Evolutionary conservation across 2,888 invertebrate genomes (phyloP).

Genomic region (Pterostichus niger): DNA sequence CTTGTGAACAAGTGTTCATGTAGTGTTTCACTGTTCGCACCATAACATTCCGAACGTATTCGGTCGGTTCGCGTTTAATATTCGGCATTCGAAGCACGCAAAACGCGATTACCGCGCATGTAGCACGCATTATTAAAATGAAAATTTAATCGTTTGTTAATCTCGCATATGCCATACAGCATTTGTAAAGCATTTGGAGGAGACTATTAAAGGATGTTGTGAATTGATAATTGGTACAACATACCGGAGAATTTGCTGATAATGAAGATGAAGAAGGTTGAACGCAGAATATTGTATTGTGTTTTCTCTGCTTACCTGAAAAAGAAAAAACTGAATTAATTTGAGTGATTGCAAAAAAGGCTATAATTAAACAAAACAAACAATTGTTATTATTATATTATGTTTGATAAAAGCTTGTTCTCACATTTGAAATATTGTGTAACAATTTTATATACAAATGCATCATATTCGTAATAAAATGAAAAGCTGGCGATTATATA

Average conservation of each 20-base stretch:
- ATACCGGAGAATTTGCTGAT: background rate
- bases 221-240: conserved; percentile 27
- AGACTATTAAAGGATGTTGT: conserved; percentile 12
- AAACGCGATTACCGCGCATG: background rate
- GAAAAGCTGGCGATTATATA: too few relatives aligned
- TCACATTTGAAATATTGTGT: too few relatives aligned
- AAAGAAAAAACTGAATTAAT: background rate
- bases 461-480: too few relatives aligned
- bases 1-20: conserved; percentile 42
- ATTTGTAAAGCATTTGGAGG: background rate
- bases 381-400: too few relatives aligned
- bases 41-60: background rate
- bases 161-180: conserved; percentile 20
- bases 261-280: background rate
- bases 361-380: too few relatives aligned
- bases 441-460: too few relatives aligned
- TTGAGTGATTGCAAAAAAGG: too few relatives aligned
- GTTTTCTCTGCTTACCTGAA: background rate
- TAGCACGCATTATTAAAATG: conserved; percentile 35
- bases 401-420: too few relatives aligned
- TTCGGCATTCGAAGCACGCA: conserved; percentile 12
- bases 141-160: conserved; percentile 48
- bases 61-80: background rate
- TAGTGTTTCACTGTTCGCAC: background rate
- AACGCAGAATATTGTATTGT: too few relatives aligned